Base-by-base conservation (phyloP, 2,888 invertebrate genomes). In the Junonia oenone region DNA sequence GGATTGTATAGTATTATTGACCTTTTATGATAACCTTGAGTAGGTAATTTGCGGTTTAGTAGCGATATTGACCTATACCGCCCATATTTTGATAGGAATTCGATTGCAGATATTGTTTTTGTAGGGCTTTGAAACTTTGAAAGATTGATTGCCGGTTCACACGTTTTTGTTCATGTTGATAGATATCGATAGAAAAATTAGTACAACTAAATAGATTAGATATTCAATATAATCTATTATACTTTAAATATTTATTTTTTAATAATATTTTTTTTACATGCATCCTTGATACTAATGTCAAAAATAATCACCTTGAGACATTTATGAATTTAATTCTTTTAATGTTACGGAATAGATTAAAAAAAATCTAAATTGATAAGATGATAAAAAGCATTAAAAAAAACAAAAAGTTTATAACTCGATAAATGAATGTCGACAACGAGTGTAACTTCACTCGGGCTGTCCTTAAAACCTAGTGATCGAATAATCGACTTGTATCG, bases 21-120 rank as follows among this genome's bases (percentile, higher is more conserved):
- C 75, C 75, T 78, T 78, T 74, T 71, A 56, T 55, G 63, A 63
- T 67, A 67, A 70, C 74, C 74, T 75, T 75, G 76, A 64, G 63
- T 62, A 60, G 63, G 66, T 64, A 71, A 71, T 70, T 69, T 72
- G 69, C 63, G 71, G 68, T 71, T 65, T 58, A 56, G 61, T 63
- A 64, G 64, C 67, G 68, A 65, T 67, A 69, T 68, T 68, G 68
- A 68, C 65, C 68, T 70, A 68, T 66, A 61, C 65, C 64, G 65
- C 66, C 63, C 64, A 63, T 63, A 58, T 61, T 68, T 59, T 56
- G 64, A 67, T 67, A 63, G 65, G 59, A 62, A 63, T 63, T 63
- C 55, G 62, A 67, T 66, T 62, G 52, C 47, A 55, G 60, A 62
- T n/a, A n/a, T 55, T 49, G 62, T 63, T 61, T 66, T 59, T 55